Base-by-base conservation (phyloP, 2,113 vertebrate genomes). In the Anhinga anhinga region DNA sequence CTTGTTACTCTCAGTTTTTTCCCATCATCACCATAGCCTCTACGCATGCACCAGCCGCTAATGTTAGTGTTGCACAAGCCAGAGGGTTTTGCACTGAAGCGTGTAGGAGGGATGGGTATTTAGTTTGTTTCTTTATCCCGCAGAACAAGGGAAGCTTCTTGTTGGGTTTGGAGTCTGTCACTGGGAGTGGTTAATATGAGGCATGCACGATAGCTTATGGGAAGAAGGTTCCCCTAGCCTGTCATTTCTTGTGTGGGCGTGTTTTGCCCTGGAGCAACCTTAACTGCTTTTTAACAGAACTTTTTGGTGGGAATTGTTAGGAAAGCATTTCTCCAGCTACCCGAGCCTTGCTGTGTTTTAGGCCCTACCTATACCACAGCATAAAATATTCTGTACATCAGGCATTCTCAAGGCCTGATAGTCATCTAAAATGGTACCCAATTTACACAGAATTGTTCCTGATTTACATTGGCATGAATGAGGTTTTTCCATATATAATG, bases 241-340 rank as follows among this genome's bases (percentile, higher is more conserved):
- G 94, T 95, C 96, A 96, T 97, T 96, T 97, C 91, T 96, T 97
- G 96, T 81, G 96, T 93, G 76, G 97, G 96, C 93, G 95, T 96
- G 94, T 97, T 96, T 95, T 92, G 94, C 97, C 97, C 94, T 81
- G 77, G 11, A 92, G 97, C 95, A 97, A 93, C 82, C 76, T 83
- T 94, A 97, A 96, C 96, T 97, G 95, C 96, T 95, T 90, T 93
- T 92, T 93, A 96, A 92, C 92, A 96, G 82, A 96, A 95, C 59
- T 5, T 94, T 84, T 96, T 95, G 95, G 93, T 97, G 97, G 95
- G 97, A 97, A 97, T 95, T 93, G 63, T 93, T 90, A 81, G 88
- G 93, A 96, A 96, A 93, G 67, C 82, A 83, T 88, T 97, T 97
- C 92, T 94, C 90, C 81, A 95, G 78, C 85, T 94, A 81, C 67